Percentiles rank a stretch among this genome's conserved stretches.
Conservation (phyloP, 2,888 invertebrate species). For the Pediacus dermestoides region DNA sequence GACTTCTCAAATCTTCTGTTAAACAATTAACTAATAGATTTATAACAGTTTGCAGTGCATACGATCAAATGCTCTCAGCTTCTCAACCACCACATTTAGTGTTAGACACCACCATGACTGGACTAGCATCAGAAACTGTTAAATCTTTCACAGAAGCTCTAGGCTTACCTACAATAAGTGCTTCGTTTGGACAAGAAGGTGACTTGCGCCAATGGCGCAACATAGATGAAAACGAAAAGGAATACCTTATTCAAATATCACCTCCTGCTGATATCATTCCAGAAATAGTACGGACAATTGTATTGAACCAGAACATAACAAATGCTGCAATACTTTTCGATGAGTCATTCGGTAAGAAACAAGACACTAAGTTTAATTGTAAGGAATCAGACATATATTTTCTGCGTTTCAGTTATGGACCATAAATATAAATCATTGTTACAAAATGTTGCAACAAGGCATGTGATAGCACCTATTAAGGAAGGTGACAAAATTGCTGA, state of each 20-base stretch:
- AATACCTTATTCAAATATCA: constrained; percentile 76
- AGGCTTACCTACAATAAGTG: constrained; percentile 77
- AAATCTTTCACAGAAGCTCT: constrained; percentile 79
- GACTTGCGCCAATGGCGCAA: constrained; percentile 81
- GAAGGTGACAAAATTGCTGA: constrained; percentile 55
- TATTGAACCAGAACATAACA: constrained; percentile 78
- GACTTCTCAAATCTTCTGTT: too few relatives aligned
- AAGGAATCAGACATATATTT: too few relatives aligned
- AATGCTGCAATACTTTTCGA: constrained; percentile 92
- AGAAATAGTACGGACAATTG: constrained; percentile 77
- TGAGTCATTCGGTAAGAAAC: constrained; percentile 66
- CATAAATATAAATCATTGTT: constrained; percentile 89
- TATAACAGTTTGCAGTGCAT: constrained; percentile 65
- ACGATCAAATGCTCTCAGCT: constrained; percentile 61
- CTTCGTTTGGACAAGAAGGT: constrained; percentile 80
- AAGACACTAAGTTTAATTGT: constrained; percentile 5
- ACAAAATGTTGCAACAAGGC: constrained; percentile 85
- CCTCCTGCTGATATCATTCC: constrained; percentile 85
- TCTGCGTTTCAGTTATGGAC: constrained; percentile 69
- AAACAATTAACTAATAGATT: constrained; percentile 1
- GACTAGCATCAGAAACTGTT: constrained; percentile 77
- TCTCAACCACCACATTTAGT: constrained; percentile 73
- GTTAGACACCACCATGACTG: constrained; percentile 77
- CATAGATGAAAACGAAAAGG: constrained; percentile 64
- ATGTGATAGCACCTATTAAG: constrained; percentile 75